A percentile compares a stretch with the other conserved stretches of the same genome.
These are phyloP conservation scores for Trichechus manatus DNA, from an alignment of 2,113 vertebrate species.

Conservation along the genomic window DNA sequence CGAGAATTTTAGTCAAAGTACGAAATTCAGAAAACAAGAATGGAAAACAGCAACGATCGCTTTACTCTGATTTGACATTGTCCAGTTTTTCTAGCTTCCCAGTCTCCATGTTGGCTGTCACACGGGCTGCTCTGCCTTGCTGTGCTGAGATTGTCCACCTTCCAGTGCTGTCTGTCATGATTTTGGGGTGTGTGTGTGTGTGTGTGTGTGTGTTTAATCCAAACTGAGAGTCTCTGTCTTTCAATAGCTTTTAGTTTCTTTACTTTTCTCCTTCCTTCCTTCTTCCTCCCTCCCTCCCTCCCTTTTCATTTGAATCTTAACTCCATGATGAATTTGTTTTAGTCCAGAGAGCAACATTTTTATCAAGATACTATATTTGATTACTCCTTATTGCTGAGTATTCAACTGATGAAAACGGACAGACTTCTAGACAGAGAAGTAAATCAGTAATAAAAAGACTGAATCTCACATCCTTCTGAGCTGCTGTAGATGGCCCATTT, in stretches of 20 bases:
- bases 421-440: background rate
- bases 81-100: background rate
- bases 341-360: background rate
- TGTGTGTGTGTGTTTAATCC: background rate
- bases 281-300: too few species aligned
- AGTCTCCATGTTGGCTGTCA: background rate
- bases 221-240: background rate
- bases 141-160: background rate
- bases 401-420: background rate
- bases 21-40: background rate
- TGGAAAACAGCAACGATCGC: background rate
- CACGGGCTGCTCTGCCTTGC: background rate
- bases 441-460: constrained; percentile 1
- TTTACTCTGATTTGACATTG: background rate
- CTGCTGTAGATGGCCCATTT: background rate
- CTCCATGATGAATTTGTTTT: constrained; percentile 19
- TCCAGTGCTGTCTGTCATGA: background rate
- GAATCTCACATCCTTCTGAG: background rate
- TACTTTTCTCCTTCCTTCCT: background rate
- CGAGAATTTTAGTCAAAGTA: background rate
- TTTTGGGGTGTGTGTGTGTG: background rate
- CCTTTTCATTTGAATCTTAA: constrained; percentile 17
- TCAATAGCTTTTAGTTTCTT: background rate
- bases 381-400: background rate
- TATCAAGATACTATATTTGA: background rate